A percentile compares a stretch with the other conserved stretches of the same genome.
phyloP scores from a whole-genome alignment of 2,888 invertebrate species.

The Ctena decussata region DNA sequence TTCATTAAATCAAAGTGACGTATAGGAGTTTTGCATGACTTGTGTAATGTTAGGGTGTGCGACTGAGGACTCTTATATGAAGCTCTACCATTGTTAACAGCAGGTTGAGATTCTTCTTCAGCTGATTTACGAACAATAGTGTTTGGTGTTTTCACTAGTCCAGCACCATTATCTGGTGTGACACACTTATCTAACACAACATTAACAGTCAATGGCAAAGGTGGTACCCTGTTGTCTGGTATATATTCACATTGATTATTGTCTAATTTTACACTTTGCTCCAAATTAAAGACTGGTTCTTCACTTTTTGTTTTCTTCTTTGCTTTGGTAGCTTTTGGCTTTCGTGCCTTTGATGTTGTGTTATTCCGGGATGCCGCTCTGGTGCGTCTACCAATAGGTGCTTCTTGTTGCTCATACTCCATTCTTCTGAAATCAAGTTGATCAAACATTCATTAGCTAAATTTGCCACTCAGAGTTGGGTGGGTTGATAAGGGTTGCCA shows the following conservation, averaged over 20 bases:
- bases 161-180: not conserved
- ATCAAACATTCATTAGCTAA: no score
- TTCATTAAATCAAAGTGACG: constrained; percentile 56
- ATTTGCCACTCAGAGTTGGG: no score
- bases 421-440: not conserved
- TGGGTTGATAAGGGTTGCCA: no score
- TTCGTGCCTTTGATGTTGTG: constrained; percentile 51
- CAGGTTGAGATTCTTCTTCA: not conserved
- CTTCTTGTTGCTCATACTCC: not conserved
- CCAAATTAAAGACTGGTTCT: constrained; percentile 23
- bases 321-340: constrained; percentile 10
- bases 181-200: not conserved
- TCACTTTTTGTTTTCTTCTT: constrained; percentile 50
- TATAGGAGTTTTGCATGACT: constrained; percentile 12
- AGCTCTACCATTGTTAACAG: not conserved
- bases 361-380: constrained; percentile 57
- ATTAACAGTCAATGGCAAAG: not conserved
- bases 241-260: not conserved
- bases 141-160: not conserved
- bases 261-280: not conserved
- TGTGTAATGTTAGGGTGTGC: not conserved
- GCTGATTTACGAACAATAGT: not conserved
- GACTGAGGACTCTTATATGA: not conserved
- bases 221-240: not conserved
- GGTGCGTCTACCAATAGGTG: constrained; percentile 21